Conservation (phyloP, 2,113 vertebrate genomes). For the Gallinago paraguaiae region DNA sequence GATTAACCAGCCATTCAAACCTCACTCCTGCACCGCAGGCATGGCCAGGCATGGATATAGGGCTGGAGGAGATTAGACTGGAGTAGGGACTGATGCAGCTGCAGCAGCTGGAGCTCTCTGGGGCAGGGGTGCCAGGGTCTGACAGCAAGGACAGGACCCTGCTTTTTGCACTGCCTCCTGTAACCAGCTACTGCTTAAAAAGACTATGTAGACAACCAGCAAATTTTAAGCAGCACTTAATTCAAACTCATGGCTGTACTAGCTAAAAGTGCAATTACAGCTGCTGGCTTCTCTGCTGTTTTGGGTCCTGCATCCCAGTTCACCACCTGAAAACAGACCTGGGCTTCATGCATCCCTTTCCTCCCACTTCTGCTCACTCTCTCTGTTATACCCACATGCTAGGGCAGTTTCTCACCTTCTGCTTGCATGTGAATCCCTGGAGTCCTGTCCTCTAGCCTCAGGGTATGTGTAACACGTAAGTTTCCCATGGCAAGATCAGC, state of each 20-base stretch:
- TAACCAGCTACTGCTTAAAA: not conserved
- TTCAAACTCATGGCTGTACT: not conserved
- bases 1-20: not conserved
- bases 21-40: not conserved
- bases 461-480: not conserved
- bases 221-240: not conserved
- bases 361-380: not conserved
- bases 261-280: not conserved
- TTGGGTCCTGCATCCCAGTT: not conserved
- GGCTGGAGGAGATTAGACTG: not conserved
- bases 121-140: not conserved
- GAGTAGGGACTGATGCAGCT: not conserved
- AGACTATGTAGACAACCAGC: not conserved
- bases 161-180: not conserved
- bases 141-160: not conserved
- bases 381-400: not conserved
- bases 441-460: not conserved
- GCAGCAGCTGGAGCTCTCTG: not conserved
- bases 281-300: not conserved
- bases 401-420: not conserved
- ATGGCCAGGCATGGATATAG: accelerated
- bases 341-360: not conserved
- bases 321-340: not conserved
- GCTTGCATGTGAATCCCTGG: not conserved
- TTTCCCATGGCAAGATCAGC: not conserved